A percentile compares a stretch with the other conserved stretches of the same genome.
phyloP scores from a whole-genome alignment of 2,888 invertebrate genomes.

The Caenorhabditis uteleia region DNA sequence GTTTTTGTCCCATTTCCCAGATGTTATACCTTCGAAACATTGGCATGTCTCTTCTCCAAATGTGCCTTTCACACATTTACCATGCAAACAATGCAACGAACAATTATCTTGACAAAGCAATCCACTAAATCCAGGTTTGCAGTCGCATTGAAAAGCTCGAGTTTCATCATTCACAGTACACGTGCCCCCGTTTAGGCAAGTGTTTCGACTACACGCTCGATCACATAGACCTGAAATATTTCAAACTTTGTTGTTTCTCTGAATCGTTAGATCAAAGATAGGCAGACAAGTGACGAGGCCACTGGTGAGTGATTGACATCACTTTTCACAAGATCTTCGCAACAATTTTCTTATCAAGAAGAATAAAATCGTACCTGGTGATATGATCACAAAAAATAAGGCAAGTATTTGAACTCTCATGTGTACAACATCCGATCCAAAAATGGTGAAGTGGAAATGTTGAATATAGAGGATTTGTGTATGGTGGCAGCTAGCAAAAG shows the following conservation, averaged over 20 bases:
- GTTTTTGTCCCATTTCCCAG: background rate
- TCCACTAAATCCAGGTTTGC: conserved; percentile 54
- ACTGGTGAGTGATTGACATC: background rate
- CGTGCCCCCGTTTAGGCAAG: conserved; percentile 57
- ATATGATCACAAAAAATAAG: background rate
- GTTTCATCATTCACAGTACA: conserved; percentile 56
- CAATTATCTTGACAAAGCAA: conserved; percentile 51
- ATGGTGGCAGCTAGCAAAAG: too few species aligned
- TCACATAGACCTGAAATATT: conserved; percentile 22
- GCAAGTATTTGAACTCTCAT: too few species aligned
- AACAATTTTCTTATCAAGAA: too few species aligned
- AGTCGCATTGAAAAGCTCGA: conserved; percentile 53
- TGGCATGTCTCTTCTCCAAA: conserved; percentile 44
- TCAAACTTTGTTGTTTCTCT: conserved; percentile 1
- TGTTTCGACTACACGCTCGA: conserved; percentile 51
- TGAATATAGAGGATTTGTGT: too few species aligned
- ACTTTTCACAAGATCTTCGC: background rate
- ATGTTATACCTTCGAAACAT: conserved; percentile 37
- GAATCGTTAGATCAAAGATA: background rate
- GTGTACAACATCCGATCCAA: too few species aligned
- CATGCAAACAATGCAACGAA: conserved; percentile 41
- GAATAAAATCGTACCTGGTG: too few species aligned
- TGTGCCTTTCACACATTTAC: conserved; percentile 42
- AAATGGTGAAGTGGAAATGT: too few species aligned
- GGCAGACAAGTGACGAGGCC: background rate